Conservation (phyloP, 2,113 vertebrate species). For the Leptocoma aspasia region DNA sequence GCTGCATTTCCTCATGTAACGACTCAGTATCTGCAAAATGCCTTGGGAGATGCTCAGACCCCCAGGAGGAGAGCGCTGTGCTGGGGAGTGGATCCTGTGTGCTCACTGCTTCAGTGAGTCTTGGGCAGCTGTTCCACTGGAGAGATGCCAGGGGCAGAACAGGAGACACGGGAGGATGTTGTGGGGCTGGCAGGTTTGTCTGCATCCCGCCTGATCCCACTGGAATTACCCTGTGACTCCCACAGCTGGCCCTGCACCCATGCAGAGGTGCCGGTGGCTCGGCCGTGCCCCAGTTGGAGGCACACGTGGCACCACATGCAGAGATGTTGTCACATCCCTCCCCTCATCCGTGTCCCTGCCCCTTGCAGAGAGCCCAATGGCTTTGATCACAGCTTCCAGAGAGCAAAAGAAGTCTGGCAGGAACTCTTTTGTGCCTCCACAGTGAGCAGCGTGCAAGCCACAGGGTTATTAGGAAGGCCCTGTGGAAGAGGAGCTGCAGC, state of each 20-base stretch:
- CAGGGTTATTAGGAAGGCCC: background rate
- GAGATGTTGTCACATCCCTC: background rate
- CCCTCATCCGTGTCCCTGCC: background rate
- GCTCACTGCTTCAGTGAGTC: background rate
- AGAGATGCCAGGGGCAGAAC: background rate
- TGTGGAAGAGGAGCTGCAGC: slow-evolving; percentile 11
- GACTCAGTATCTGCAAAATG: background rate
- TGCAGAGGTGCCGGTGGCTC: rapidly evolving
- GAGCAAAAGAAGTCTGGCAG: background rate
- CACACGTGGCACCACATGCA: rapidly evolving
- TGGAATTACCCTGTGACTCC: background rate
- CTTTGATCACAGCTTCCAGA: background rate
- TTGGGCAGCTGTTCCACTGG: rapidly evolving
- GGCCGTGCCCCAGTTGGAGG: rapidly evolving
- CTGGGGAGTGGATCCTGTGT: rapidly evolving
- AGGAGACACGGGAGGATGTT: background rate
- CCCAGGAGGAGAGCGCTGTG: background rate
- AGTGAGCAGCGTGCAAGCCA: background rate
- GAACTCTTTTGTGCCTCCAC: background rate
- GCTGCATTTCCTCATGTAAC: background rate
- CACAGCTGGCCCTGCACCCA: background rate
- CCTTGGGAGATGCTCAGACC: background rate
- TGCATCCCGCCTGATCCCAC: background rate
- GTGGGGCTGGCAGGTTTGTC: background rate
- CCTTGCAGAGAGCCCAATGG: rapidly evolving